Evolutionary conservation across 2,797 vertebrate genomes (phyloP).

Genomic region (Cyprinodon diabolis): DNA sequence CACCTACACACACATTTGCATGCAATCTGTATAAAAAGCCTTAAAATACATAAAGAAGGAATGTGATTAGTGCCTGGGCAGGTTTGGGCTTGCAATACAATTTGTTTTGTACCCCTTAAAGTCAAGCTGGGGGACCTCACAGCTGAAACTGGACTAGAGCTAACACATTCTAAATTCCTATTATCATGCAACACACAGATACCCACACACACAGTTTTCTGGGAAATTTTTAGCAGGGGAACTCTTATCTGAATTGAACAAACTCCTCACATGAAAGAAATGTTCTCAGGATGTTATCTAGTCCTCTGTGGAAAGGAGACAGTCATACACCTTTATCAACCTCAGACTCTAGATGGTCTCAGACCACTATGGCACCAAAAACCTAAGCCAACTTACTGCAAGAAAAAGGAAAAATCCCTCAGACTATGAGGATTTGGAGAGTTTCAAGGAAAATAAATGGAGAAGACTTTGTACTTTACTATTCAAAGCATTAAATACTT

Average conservation of each 20-base stretch:
- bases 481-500: not conserved
- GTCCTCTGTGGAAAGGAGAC: constrained; percentile 76
- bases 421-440: constrained; percentile 41
- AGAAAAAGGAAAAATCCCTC: constrained; percentile 14
- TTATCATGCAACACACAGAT: constrained; percentile 31
- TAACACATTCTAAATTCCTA: constrained; percentile 22
- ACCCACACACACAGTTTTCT: constrained; percentile 23
- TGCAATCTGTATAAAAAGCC: constrained; percentile 61
- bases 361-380: constrained; percentile 65
- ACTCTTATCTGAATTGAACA: constrained; percentile 72
- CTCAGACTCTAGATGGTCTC: constrained; percentile 63
- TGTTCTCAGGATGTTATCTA: constrained; percentile 78
- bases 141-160: constrained; percentile 18
- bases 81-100: constrained; percentile 48
- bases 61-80: constrained; percentile 47
- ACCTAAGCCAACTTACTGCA: constrained; percentile 45
- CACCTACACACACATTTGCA: constrained; percentile 74
- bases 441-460: constrained; percentile 41
- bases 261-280: constrained; percentile 74
- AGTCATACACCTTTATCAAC: constrained; percentile 69
- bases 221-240: constrained; percentile 40
- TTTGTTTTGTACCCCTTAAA: constrained; percentile 25
- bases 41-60: constrained; percentile 51
- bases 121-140: constrained; percentile 8
- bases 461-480: constrained; percentile 30